Base-by-base conservation (phyloP, 1,140 invertebrate genomes). In the Solenopsis fugax region DNA sequence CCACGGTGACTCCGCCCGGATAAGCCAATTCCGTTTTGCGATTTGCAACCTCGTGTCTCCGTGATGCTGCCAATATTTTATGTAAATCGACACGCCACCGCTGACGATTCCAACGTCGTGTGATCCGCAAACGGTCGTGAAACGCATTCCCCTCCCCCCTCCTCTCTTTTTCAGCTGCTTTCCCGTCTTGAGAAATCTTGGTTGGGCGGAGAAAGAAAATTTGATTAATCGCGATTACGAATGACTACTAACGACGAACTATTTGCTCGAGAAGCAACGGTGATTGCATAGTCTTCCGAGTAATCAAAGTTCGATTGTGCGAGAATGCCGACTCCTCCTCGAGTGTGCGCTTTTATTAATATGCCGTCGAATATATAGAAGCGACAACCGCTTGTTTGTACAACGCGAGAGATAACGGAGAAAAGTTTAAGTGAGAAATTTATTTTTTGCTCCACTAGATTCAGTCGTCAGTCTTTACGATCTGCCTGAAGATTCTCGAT, bases 71-170 rank as follows among this genome's bases (percentile, higher is more conserved):
- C 48, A n/a, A 72, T 82, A 73, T 50, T 69, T 48, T 60, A 73
- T 48, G 80, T 50, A 48, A 60, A 56, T 60, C 80, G 54, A 0
- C 29, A 73, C 73, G 67, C 67, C 65, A 13, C 56, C 58, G 45
- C 41, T 7, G 60, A 78, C 45, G 29, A 29, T 45, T 41, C 21
- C 16, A n/a, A 48, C 21, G 21, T 2, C 0, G 0, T 2, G 29
- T 29, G 29, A 29, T 29, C 29, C 29, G 29, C 4, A 16, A 18
- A 52, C 56, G 34, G 37, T n/a, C 12, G 56, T 34, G 37, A 77
- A 48, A 62, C 18, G n/a, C 24, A 41, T 7, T 2, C 6, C 0
- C 29, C 29, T 2, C 7, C 16, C 21, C 18, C 16, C 48, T 12
- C 6, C 2, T 71, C 10, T 18, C 2, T 72, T 7, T 37, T 13